A percentile compares a stretch with the other conserved stretches of the same genome.
phyloP scores from a whole-genome alignment of 2,888 invertebrate species.

The Ceraclea dissimilis region DNA sequence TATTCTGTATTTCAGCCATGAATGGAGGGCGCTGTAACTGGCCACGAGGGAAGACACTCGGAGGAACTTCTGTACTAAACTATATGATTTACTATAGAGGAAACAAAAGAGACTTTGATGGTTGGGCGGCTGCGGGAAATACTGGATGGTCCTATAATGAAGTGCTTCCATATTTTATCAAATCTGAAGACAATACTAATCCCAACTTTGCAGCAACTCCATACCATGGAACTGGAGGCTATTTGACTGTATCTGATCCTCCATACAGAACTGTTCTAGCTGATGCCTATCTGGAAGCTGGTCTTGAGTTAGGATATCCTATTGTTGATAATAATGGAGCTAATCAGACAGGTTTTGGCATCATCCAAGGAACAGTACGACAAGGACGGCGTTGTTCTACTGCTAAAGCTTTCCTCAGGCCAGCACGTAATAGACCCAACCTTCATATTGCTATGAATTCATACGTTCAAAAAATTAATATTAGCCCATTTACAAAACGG shows the following conservation, averaged over 20 bases:
- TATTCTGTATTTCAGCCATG: constrained; percentile 33
- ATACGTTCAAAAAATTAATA: constrained; percentile 37
- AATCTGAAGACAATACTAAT: constrained; percentile 36
- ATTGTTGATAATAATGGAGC: constrained; percentile 36
- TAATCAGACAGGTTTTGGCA: constrained; percentile 43
- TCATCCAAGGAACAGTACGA: constrained; percentile 39
- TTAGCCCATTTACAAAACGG: constrained; percentile 34
- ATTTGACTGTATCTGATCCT: constrained; percentile 36
- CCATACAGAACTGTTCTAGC: constrained; percentile 33
- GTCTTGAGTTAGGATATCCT: constrained; percentile 40
- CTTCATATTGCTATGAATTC: constrained; percentile 34
- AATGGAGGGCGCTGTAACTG: constrained; percentile 39
- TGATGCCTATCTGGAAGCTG: constrained; percentile 38
- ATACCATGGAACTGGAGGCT: constrained; percentile 39
- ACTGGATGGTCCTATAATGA: constrained; percentile 49
- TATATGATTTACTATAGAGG: constrained; percentile 56
- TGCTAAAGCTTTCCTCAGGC: constrained; percentile 45
- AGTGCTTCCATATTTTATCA: constrained; percentile 41
- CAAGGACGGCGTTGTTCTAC: constrained; percentile 44
- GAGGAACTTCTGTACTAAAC: constrained; percentile 55
- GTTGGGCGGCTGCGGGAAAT: constrained; percentile 49
- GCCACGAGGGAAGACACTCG: constrained; percentile 59
- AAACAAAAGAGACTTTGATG: constrained; percentile 45
- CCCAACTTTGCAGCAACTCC: constrained; percentile 26
- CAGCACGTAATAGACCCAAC: constrained; percentile 30